These are phyloP conservation scores for Erannis defoliaria DNA, from an alignment of 2,888 invertebrate genomes.

Conservation along the genomic window DNA sequence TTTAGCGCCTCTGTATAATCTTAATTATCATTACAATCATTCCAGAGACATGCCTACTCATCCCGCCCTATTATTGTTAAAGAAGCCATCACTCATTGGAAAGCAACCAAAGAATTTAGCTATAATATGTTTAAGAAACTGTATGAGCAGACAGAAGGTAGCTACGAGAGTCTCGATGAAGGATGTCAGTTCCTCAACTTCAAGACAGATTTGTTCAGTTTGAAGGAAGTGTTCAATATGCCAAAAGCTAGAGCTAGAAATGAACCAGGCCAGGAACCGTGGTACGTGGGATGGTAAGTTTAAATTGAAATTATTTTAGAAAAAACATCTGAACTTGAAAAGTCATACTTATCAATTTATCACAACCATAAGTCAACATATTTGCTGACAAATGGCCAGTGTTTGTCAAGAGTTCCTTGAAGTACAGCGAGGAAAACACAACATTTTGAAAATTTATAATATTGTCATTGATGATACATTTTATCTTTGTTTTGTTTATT, in stretches of 20 bases:
- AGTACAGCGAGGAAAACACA: too few species aligned
- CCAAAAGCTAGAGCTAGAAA: conserved; percentile 88
- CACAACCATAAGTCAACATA: too few species aligned
- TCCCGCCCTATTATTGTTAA: conserved; percentile 93
- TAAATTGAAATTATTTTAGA: neutral
- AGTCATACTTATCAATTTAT: too few species aligned
- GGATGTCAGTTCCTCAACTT: conserved; percentile 96
- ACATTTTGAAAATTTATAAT: too few species aligned
- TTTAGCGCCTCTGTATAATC: too few species aligned
- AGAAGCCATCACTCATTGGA: conserved; percentile 92
- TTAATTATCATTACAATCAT: conserved; percentile 30
- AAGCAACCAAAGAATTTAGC: conserved; percentile 89
- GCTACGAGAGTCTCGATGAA: conserved; percentile 91
- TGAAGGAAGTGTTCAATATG: conserved; percentile 93
- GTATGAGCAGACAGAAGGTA: conserved; percentile 89
- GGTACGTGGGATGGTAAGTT: conserved; percentile 96
- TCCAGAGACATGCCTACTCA: conserved; percentile 90
- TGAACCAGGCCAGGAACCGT: conserved; percentile 88
- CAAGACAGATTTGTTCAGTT: conserved; percentile 91
- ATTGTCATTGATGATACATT: too few species aligned
- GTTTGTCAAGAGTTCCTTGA: too few species aligned
- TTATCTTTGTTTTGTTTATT: too few species aligned
- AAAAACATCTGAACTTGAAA: too few species aligned
- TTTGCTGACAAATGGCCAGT: too few species aligned
- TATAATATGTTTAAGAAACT: conserved; percentile 89